Conservation (phyloP, 2,797 vertebrate species). For the Dendrocincla fuliginosa region DNA sequence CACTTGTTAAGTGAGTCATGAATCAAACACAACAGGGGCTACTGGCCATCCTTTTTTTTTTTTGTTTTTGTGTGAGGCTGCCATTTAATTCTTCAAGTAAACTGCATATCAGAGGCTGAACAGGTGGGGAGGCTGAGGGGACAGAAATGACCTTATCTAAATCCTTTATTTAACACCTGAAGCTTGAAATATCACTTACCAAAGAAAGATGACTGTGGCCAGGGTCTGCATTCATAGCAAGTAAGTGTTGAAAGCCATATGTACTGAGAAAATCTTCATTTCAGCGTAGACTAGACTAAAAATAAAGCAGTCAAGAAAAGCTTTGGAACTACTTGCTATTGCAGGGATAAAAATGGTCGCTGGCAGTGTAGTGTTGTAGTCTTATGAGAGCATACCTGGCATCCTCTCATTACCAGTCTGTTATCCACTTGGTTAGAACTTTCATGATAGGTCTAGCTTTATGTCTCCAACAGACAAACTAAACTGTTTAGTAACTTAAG, state of each 20-base stretch:
- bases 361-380: not conserved
- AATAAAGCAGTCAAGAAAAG: not conserved
- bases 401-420: not conserved
- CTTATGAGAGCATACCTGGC: not conserved
- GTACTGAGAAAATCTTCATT: not conserved
- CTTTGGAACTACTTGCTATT: not conserved
- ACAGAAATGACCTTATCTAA: not conserved
- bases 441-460: not conserved
- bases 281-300: not conserved
- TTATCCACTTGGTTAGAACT: not conserved
- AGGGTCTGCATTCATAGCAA: not conserved
- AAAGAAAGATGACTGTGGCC: not conserved
- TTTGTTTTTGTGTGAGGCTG: not conserved
- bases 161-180: not conserved
- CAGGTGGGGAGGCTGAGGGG: not conserved
- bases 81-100: not conserved
- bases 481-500: not conserved
- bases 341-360: not conserved
- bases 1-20: not conserved
- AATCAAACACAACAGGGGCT: not conserved
- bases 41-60: not conserved
- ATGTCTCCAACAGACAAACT: not conserved
- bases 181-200: not conserved
- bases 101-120: not conserved
- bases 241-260: not conserved